Conservation (phyloP, 2,797 vertebrate genomes). For the Manis javanica region DNA sequence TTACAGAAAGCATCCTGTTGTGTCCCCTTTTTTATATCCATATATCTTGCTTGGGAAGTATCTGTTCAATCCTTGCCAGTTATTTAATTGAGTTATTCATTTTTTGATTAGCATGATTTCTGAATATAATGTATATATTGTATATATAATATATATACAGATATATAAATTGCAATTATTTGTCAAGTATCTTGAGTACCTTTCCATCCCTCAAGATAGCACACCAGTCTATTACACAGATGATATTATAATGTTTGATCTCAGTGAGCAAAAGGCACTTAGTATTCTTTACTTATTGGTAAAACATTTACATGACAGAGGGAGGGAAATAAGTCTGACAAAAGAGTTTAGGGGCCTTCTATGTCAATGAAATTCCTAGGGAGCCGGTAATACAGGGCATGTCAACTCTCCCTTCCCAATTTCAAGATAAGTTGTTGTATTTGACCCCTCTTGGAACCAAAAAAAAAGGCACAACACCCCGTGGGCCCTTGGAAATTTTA, state of each 20-base stretch:
- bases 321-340: neutral
- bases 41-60: neutral
- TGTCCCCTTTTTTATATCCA: neutral
- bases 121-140: no score
- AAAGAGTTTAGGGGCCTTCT: neutral
- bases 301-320: neutral
- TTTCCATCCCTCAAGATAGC: neutral
- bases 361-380: neutral
- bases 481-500: neutral
- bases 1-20: neutral
- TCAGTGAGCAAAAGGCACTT: neutral
- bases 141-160: neutral
- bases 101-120: neutral
- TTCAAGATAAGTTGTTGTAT: neutral
- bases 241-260: neutral
- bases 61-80: neutral
- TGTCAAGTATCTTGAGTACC: neutral
- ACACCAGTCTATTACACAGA: neutral
- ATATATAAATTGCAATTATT: neutral
- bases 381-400: neutral
- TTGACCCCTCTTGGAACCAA: neutral
- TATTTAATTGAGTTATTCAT: neutral
- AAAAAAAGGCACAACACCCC: neutral
- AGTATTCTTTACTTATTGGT: neutral
- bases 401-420: neutral